These are phyloP conservation scores for Atherinomorus stipes DNA, from an alignment of 2,113 vertebrate genomes.

Conservation along the genomic window DNA sequence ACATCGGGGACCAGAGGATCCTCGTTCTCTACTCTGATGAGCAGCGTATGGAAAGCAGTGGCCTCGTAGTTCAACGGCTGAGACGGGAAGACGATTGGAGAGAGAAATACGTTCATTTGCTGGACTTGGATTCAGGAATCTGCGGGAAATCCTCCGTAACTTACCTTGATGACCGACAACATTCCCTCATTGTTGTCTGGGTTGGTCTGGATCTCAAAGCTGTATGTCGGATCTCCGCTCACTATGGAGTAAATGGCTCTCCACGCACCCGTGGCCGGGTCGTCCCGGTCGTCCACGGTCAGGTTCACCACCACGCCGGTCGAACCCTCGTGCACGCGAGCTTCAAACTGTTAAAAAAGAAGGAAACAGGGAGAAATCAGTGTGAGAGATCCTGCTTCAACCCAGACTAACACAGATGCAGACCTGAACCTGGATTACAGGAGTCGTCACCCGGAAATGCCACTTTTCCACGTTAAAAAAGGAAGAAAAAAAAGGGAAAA, in stretches of 20 bases:
- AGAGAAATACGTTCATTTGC: neutral
- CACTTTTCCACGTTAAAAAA: no score
- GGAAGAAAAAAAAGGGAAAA: no score
- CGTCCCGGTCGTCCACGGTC: conserved; percentile 93
- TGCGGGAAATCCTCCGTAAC: neutral
- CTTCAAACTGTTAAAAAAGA: conserved; percentile 89
- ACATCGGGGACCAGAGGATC: conserved; percentile 90
- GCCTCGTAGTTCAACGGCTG: conserved; percentile 94
- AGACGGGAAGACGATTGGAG: neutral
- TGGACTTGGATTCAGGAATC: rapidly evolving
- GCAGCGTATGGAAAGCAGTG: conserved; percentile 87
- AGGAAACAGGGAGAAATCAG: neutral
- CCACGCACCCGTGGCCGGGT: conserved; percentile 92
- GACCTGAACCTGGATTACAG: no score
- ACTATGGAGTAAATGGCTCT: conserved; percentile 95
- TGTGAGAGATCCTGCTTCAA: neutral
- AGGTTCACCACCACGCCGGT: conserved; percentile 93
- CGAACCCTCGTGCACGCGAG: conserved; percentile 90
- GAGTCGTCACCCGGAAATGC: no score
- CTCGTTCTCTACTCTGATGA: conserved; percentile 97
- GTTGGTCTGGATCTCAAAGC: conserved; percentile 95
- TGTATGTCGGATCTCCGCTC: conserved; percentile 91
- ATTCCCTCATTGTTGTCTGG: conserved; percentile 96
- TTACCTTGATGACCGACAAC: conserved; percentile 95
- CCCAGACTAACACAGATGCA: no score